Evolutionary conservation across 2,113 vertebrate genomes (phyloP), one percentile per base, ranked within the genome.

Genomic region (Passer domesticus): DNA sequence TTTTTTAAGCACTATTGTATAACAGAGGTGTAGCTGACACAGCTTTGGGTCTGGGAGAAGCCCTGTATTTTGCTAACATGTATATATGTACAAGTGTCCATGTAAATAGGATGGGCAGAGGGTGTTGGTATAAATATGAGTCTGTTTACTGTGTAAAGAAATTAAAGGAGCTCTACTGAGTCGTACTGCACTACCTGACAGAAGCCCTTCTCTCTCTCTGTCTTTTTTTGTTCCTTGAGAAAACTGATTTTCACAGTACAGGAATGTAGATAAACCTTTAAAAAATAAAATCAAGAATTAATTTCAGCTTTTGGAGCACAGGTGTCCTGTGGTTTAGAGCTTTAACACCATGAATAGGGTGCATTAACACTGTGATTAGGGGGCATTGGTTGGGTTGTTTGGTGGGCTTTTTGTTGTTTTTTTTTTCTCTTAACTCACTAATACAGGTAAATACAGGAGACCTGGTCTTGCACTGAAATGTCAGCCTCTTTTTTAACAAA

Each of bases 31-130:
- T 30, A 83, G 90, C 93, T 90, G 83, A 94, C 83, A 91, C 73
- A 73, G 92, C 79, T 89, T 92, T 94, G 93, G 94, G 87, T 95
- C 89, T 97, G 92, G 96, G 94, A 96, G 67, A 93, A 79, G 83
- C 83, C 87, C 94, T 97, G 97, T 98, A 97, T 98, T 98, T 98
- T 98, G 97, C 90, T 98, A 97, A 96, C 87, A 13, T 98, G 97
- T 98, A 98, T 89, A 97, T 98, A 97, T 98, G 97, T 98, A 98
- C 93, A 98, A 93, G 81, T 92, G 95, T 97, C 90, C 67, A 28
- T 98, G 97, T 98, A 98, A 98, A 98, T 98, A 96, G 63, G 41
- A 70, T n/a, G 9, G 90, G 92, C 91, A 83, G 74, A 4, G 63
- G 94, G 88, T 89, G 93, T 92, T 83, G 78, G 83, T 83, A 85